phyloP scores from a whole-genome alignment of 2,113 vertebrate species.

The Tragelaphus scriptus region DNA sequence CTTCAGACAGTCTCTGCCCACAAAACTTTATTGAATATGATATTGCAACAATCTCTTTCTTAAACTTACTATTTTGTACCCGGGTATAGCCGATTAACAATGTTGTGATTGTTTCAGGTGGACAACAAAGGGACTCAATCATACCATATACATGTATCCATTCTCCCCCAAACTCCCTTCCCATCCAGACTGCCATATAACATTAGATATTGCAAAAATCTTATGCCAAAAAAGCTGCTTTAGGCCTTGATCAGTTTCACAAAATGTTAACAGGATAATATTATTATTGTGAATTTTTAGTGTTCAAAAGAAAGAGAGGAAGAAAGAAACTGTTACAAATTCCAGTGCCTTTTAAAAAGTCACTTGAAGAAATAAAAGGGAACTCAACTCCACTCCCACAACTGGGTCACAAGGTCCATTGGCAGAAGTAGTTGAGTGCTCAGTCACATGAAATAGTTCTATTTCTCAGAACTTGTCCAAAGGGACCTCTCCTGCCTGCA shows the following conservation, averaged over 20 bases:
- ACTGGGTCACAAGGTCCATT: not conserved
- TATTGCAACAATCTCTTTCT: not conserved
- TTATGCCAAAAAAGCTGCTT: not conserved
- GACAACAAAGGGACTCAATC: not conserved
- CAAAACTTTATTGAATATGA: not conserved
- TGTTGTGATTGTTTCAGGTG: not conserved
- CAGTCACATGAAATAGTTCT: slow-evolving; percentile 31
- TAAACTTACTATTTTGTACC: not conserved
- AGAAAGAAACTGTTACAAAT: not conserved
- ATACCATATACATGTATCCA: not conserved
- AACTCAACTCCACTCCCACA: not conserved
- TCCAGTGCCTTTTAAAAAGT: not conserved
- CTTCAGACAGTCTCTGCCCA: not conserved
- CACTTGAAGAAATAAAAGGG: slow-evolving; percentile 37
- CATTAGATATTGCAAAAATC: not conserved
- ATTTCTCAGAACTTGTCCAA: slow-evolving; percentile 30
- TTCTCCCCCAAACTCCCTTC: not conserved
- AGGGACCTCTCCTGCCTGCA: not conserved
- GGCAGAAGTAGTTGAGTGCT: not conserved
- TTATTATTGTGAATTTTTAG: not conserved
- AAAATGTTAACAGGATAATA: slow-evolving; percentile 7
- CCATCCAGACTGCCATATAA: not conserved
- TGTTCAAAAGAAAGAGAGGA: not conserved
- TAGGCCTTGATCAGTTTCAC: not conserved
- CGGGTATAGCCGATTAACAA: not conserved